A percentile compares a stretch with the other conserved stretches of the same genome.
Evolutionary conservation across 2,797 vertebrate genomes (phyloP).

Genomic region (Triplophysa yarkandensis): DNA sequence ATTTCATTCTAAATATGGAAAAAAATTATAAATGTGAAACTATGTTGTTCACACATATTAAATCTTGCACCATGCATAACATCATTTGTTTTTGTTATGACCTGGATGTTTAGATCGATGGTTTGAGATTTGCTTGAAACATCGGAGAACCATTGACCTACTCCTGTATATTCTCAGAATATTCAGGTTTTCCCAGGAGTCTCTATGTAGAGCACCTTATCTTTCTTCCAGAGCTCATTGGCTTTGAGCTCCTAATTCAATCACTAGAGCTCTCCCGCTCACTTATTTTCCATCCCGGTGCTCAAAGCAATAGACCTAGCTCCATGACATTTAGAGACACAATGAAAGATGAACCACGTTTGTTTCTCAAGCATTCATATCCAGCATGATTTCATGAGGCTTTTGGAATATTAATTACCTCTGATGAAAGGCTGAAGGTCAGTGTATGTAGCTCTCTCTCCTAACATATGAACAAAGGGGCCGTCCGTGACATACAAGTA

Average conservation of each 20-base stretch:
- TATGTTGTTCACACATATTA: background rate
- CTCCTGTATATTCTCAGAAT: constrained; percentile 24
- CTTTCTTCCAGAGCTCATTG: constrained; percentile 11
- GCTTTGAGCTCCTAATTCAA: constrained; percentile 47
- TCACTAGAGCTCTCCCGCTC: constrained; percentile 36
- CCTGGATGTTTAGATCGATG: background rate
- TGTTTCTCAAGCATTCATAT: constrained; percentile 65
- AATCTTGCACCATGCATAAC: constrained; percentile 8
- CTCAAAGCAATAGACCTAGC: constrained; percentile 45
- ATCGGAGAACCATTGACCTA: constrained; percentile 22
- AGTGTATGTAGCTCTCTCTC: constrained; percentile 44
- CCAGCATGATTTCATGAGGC: constrained; percentile 74
- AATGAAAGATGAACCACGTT: constrained; percentile 64
- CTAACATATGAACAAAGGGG: constrained; percentile 26
- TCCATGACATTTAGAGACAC: constrained; percentile 49
- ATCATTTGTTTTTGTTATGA: too few relatives aligned
- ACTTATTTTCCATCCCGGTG: constrained; percentile 46
- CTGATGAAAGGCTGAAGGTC: constrained; percentile 72
- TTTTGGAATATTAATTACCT: constrained; percentile 73
- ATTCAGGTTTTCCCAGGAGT: constrained; percentile 26
- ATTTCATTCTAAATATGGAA: too few relatives aligned
- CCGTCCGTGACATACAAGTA: constrained; percentile 42
- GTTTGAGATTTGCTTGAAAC: background rate
- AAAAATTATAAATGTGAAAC: background rate
- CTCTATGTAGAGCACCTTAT: constrained; percentile 33